Percentiles rank a stretch among this genome's conserved stretches.
Conservation (phyloP, 2,888 invertebrate genomes). For the Sympetrum striolatum region DNA sequence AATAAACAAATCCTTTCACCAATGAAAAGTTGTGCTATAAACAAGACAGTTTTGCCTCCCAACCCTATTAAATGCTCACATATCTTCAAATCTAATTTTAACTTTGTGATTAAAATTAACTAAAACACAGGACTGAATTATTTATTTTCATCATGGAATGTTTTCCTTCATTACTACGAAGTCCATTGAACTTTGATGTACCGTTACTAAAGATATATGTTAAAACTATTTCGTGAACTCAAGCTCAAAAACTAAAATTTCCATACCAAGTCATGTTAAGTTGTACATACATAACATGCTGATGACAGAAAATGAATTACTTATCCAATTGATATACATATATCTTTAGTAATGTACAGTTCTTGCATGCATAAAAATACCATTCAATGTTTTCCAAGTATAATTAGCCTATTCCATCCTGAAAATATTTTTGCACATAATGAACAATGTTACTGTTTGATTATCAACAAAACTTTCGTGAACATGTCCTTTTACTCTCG, state of each 20-base stretch:
- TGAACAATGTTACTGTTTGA: not conserved
- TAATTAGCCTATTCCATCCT: not conserved
- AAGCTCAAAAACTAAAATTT: not conserved
- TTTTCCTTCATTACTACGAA: not conserved
- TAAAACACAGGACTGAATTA: not conserved
- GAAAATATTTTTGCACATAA: not conserved
- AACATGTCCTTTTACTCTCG: not conserved
- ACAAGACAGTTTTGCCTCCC: not conserved
- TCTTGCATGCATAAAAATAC: not conserved
- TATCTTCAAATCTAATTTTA: constrained; percentile 8
- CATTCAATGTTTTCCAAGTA: not conserved
- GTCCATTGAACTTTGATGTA: not conserved
- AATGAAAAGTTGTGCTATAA: constrained; percentile 20
- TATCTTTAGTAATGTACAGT: not conserved
- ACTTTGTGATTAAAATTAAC: constrained; percentile 2
- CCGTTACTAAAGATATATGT: not conserved
- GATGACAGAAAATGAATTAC: no score
- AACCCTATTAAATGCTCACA: constrained; percentile 29
- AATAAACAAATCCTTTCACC: constrained; percentile 10
- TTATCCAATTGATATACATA: not conserved
- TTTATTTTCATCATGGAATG: constrained; percentile 9
- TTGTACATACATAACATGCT: not conserved
- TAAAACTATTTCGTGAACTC: not conserved
- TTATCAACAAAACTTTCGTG: not conserved
- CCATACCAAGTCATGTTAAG: not conserved